A percentile compares a stretch with the other conserved stretches of the same genome.
Evolutionary conservation across 2,113 vertebrate species (phyloP).

Genomic region (Pimephales promelas): DNA sequence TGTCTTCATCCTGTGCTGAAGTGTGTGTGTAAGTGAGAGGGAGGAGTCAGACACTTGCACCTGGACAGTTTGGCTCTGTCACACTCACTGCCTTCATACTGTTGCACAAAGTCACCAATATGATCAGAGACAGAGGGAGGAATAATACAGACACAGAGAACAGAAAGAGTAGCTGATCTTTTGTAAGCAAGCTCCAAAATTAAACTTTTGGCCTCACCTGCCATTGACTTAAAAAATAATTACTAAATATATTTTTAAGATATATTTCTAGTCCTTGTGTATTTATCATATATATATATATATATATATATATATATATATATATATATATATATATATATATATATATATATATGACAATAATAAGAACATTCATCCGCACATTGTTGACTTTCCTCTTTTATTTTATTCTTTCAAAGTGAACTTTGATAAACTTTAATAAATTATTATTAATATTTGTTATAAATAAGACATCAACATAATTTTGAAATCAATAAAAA

Average conservation of each 20-base stretch:
- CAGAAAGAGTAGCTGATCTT: not conserved
- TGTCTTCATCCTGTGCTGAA: slow-evolving; percentile 58
- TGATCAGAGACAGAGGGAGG: slow-evolving; percentile 24
- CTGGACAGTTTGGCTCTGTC: slow-evolving; percentile 60
- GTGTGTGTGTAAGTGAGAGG: slow-evolving; percentile 36
- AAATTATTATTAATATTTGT: no score
- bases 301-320: no score
- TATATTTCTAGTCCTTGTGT: not conserved
- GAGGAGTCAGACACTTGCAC: slow-evolving; percentile 55
- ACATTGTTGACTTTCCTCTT: no score
- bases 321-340: no score
- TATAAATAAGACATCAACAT: no score
- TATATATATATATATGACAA: no score
- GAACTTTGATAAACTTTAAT: no score
- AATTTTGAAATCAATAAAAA: no score
- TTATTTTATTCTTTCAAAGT: no score
- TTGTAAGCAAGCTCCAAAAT: not conserved
- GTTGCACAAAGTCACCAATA: slow-evolving; percentile 55
- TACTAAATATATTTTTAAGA: not conserved
- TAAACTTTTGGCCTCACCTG: not conserved
- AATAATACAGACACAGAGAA: slow-evolving; percentile 14
- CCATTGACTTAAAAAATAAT: not conserved
- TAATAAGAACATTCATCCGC: no score
- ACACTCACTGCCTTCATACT: slow-evolving; percentile 64
- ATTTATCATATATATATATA: no score